Conservation (phyloP, 2,797 vertebrate genomes). For the Acipenser transmontanus region DNA sequence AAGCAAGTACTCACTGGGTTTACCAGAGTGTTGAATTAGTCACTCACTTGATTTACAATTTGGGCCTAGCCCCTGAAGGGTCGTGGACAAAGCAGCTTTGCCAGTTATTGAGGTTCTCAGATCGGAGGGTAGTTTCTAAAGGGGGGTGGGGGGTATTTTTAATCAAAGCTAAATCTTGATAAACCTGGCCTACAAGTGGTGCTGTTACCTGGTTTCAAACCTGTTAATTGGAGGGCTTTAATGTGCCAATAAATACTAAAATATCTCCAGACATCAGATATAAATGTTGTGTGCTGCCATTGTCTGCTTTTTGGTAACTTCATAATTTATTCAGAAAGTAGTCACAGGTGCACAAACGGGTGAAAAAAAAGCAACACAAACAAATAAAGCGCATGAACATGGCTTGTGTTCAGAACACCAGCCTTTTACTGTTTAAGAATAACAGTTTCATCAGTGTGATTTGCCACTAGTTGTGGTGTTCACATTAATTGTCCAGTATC, state of each 20-base stretch:
- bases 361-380: too few species aligned
- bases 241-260: too few species aligned
- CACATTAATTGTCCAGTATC: too few species aligned
- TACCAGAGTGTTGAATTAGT: constrained; percentile 52
- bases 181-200: constrained; percentile 48
- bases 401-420: too few species aligned
- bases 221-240: neutral
- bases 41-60: constrained; percentile 58
- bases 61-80: constrained; percentile 44
- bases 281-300: constrained; percentile 35
- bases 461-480: too few species aligned
- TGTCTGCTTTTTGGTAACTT: constrained; percentile 43
- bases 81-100: constrained; percentile 42
- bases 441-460: too few species aligned
- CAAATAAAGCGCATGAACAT: too few species aligned
- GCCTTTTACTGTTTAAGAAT: too few species aligned
- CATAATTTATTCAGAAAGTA: constrained; percentile 27
- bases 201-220: constrained; percentile 34
- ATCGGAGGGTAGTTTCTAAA: neutral
- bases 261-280: constrained; percentile 17
- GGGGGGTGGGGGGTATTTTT: constrained; percentile 18
- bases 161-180: neutral
- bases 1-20: constrained; percentile 51
- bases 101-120: constrained; percentile 18
- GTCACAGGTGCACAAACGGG: too few species aligned